These are phyloP conservation scores for Myripristis jacobus DNA, from an alignment of 2,797 vertebrate species.

Conservation along the genomic window DNA sequence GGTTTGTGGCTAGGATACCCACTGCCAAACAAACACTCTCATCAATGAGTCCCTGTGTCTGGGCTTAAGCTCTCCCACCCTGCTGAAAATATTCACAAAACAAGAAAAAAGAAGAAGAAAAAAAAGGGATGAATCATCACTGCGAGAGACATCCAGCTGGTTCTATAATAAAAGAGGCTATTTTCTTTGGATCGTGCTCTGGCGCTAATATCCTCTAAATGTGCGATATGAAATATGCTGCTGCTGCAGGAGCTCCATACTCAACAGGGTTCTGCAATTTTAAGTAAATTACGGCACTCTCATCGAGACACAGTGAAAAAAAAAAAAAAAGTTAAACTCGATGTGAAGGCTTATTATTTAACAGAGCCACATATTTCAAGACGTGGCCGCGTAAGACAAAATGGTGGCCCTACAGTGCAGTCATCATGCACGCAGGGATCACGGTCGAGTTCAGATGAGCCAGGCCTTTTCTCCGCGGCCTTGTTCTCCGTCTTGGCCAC, in stretches of 20 bases:
- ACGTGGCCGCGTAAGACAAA: slow-evolving; percentile 38
- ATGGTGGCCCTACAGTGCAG: slow-evolving; percentile 29
- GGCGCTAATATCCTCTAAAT: slow-evolving; percentile 86
- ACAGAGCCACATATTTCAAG: background rate
- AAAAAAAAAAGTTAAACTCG: slow-evolving; percentile 5
- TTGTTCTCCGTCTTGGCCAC: slow-evolving; percentile 33
- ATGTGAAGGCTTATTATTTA: slow-evolving; percentile 2
- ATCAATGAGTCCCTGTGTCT: slow-evolving; percentile 93
- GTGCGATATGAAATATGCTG: slow-evolving; percentile 85
- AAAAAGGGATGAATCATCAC: slow-evolving; percentile 92
- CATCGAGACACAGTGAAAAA: slow-evolving; percentile 34
- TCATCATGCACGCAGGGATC: slow-evolving; percentile 10
- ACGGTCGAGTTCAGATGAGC: slow-evolving; percentile 34
- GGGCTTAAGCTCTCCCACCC: slow-evolving; percentile 85
- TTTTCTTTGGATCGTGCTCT: slow-evolving; percentile 89
- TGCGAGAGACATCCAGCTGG: slow-evolving; percentile 89
- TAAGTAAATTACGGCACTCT: slow-evolving; percentile 67
- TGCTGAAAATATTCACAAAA: slow-evolving; percentile 81
- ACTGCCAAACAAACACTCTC: slow-evolving; percentile 90
- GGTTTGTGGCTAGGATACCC: slow-evolving; percentile 91
- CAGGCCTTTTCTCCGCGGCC: background rate
- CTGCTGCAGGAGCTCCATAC: slow-evolving; percentile 82
- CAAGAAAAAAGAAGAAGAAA: slow-evolving; percentile 61
- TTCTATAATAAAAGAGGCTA: slow-evolving; percentile 86
- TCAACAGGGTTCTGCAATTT: slow-evolving; percentile 80